A percentile compares a stretch with the other conserved stretches of the same genome.
These are phyloP conservation scores for Oxygymnocypris stewartii DNA, from an alignment of 2,113 vertebrate species.

Conservation along the genomic window DNA sequence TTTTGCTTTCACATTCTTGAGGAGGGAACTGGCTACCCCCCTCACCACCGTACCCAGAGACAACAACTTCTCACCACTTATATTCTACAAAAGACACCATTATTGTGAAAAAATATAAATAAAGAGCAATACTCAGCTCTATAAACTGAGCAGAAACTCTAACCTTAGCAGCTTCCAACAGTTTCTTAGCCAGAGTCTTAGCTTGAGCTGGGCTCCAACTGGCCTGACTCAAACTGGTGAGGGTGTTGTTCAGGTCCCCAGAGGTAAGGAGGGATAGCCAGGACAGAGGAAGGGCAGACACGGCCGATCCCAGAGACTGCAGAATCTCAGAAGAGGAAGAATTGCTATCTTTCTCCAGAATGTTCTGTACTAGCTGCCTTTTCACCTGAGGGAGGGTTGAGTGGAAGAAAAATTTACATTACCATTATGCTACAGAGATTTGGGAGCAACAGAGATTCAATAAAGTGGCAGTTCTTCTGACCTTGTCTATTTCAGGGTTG, in stretches of 20 bases:
- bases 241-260: conserved; percentile 26
- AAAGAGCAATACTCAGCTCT: background rate
- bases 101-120: background rate
- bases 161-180: conserved; percentile 58
- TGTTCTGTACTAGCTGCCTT: conserved; percentile 53
- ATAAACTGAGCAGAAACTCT: conserved; percentile 12
- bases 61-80: conserved; percentile 55
- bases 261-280: conserved; percentile 49
- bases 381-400: conserved; percentile 60
- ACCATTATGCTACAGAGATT: background rate
- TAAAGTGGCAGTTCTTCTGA: conserved; percentile 40
- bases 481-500: conserved; percentile 53
- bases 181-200: conserved; percentile 53
- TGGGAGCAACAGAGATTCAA: background rate
- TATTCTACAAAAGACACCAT: background rate
- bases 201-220: conserved; percentile 58
- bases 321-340: conserved; percentile 22
- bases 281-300: conserved; percentile 53
- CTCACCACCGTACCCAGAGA: conserved; percentile 55
- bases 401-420: background rate
- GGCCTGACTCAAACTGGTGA: conserved; percentile 50
- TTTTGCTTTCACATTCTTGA: conserved; percentile 52
- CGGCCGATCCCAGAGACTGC: conserved; percentile 40
- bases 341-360: conserved; percentile 25
- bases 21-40: conserved; percentile 58